Conservation (phyloP, 2,113 vertebrate species). For the Xenopus tropicalis region DNA sequence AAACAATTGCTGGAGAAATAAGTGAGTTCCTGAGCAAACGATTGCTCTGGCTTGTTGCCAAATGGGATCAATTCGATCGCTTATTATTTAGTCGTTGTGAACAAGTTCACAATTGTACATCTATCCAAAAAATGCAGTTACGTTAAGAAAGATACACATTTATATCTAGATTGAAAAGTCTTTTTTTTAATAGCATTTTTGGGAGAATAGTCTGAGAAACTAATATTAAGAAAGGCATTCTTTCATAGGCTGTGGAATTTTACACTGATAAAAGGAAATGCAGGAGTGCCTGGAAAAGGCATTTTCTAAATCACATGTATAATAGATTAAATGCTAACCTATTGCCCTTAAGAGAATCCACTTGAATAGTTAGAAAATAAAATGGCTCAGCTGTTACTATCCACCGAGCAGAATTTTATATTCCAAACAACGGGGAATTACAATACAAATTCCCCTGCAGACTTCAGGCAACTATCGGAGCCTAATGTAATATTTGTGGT, state of each 20-base stretch:
- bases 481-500: conserved; percentile 1
- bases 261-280: not conserved
- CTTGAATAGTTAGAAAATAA: conserved; percentile 58
- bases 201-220: too few relatives aligned
- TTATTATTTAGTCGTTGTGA: too few relatives aligned
- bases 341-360: conserved; percentile 41
- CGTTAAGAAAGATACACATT: too few relatives aligned
- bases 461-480: conserved; percentile 8
- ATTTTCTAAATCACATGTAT: not conserved
- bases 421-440: conserved; percentile 56
- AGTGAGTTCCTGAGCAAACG: too few relatives aligned
- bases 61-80: too few relatives aligned
- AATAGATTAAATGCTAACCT: conserved; percentile 40
- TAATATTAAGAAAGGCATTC: too few relatives aligned
- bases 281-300: not conserved
- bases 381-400: conserved; percentile 54
- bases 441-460: conserved; percentile 52
- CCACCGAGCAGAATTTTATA: conserved; percentile 40
- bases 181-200: too few relatives aligned
- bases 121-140: too few relatives aligned
- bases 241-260: accelerated
- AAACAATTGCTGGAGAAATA: too few relatives aligned
- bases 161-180: too few relatives aligned
- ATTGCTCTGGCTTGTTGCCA: too few relatives aligned
- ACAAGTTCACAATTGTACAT: too few relatives aligned